These are phyloP conservation scores for Ceramica pisi DNA, from an alignment of 2,888 invertebrate species.

Conservation along the genomic window DNA sequence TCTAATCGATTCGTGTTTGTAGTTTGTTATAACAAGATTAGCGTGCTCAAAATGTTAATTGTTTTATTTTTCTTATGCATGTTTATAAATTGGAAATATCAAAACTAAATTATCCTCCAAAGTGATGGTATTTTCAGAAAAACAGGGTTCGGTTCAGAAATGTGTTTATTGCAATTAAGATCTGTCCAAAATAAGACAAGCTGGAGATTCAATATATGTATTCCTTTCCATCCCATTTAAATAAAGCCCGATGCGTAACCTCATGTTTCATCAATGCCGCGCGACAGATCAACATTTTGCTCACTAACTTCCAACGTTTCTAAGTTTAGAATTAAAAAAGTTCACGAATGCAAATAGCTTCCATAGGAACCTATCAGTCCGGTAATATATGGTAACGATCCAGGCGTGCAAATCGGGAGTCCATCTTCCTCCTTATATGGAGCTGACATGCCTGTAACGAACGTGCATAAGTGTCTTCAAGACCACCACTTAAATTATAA, in stretches of 20 bases:
- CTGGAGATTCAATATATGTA: neutral
- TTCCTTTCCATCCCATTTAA: slow-evolving; percentile 16
- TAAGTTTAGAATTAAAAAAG: slow-evolving; percentile 26
- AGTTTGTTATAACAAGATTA: slow-evolving; percentile 29
- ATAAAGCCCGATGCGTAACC: slow-evolving; percentile 3
- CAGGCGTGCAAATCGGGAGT: slow-evolving; percentile 72
- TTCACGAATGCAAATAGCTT: slow-evolving; percentile 45
- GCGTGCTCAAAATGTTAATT: slow-evolving; percentile 5
- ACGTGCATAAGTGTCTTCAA: slow-evolving; percentile 53
- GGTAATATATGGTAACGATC: slow-evolving; percentile 70
- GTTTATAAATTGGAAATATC: too few relatives aligned
- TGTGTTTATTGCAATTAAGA: slow-evolving; percentile 18
- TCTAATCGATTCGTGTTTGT: slow-evolving; percentile 37
- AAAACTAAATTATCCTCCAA: neutral
- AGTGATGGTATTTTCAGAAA: slow-evolving; percentile 4
- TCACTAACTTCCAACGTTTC: slow-evolving; percentile 5
- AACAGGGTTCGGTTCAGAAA: neutral
- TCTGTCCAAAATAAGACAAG: neutral
- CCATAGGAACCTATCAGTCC: slow-evolving; percentile 58
- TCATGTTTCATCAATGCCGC: neutral
- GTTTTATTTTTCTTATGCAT: slow-evolving; percentile 26
- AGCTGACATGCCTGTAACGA: slow-evolving; percentile 49
- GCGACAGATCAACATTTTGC: neutral
- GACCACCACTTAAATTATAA: slow-evolving; percentile 39
- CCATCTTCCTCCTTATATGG: slow-evolving; percentile 71